Conservation (phyloP, 2,888 invertebrate genomes). For the Ischnus inquisitorius region DNA sequence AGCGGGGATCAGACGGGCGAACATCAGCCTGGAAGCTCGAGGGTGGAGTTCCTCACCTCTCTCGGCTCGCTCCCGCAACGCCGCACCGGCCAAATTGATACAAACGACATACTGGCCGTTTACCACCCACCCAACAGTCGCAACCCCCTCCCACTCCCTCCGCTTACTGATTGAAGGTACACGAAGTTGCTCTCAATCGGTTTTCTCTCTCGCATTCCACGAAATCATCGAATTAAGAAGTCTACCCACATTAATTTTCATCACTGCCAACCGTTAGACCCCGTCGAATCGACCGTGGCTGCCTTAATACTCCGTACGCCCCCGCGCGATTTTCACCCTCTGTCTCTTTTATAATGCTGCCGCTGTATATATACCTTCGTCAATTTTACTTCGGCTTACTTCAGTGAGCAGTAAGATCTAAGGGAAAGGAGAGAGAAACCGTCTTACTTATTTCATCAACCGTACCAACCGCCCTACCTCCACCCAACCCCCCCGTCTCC, state of each 20-base stretch:
- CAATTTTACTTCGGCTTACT: conserved; percentile 28
- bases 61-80: neutral
- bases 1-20: conserved; percentile 38
- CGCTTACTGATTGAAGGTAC: conserved; percentile 67
- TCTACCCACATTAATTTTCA: conserved; percentile 65
- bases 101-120: conserved; percentile 78
- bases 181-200: conserved; percentile 69
- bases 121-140: conserved; percentile 56
- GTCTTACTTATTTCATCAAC: conserved; percentile 2
- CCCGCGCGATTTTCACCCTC: conserved; percentile 4
- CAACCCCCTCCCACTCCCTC: conserved; percentile 8
- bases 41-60: conserved; percentile 62
- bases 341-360: conserved; percentile 5
- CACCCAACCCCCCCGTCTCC: neutral
- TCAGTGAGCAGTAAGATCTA: conserved; percentile 15
- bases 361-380: conserved; percentile 6
- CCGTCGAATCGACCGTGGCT: conserved; percentile 23
- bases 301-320: neutral
- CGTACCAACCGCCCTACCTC: neutral
- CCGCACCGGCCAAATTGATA: conserved; percentile 77
- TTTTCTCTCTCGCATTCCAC: conserved; percentile 58
- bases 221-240: conserved; percentile 69
- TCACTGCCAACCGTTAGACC: conserved; percentile 43
- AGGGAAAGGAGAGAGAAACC: neutral
- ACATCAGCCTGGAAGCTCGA: conserved; percentile 67